phyloP scores from a whole-genome alignment of 2,797 vertebrate species.

The Oceanodroma leucorhoa region DNA sequence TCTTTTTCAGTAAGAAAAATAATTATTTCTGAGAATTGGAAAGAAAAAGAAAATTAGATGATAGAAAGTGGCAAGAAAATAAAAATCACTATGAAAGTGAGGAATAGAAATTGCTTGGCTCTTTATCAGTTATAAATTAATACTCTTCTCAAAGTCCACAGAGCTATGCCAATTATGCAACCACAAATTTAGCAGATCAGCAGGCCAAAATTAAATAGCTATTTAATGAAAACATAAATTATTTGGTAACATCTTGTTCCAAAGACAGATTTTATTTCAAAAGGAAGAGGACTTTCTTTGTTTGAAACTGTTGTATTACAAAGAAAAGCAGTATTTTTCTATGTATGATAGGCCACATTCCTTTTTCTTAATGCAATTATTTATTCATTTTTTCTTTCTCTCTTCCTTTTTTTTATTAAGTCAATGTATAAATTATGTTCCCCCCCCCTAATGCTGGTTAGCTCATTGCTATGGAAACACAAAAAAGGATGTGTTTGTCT shows the following conservation, averaged over 20 bases:
- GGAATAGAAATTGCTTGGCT: not conserved
- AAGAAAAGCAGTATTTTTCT: not conserved
- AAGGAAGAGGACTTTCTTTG: not conserved
- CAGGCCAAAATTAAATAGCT: not conserved
- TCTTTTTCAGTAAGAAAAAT: not conserved
- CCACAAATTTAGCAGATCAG: not conserved
- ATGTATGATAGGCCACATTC: not conserved
- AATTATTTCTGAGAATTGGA: not conserved
- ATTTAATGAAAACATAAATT: constrained; percentile 9
- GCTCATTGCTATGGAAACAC: not conserved
- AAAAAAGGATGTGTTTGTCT: not conserved
- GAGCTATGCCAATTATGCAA: not conserved
- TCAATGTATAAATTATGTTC: not conserved
- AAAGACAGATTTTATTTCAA: not conserved
- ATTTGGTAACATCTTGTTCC: not conserved
- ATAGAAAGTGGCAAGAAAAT: not conserved
- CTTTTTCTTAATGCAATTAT: not conserved
- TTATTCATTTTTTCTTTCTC: not conserved
- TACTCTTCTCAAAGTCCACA: not conserved
- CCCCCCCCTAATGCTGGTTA: no score
- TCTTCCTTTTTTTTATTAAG: not conserved
- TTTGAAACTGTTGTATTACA: not conserved
- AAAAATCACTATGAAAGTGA: not conserved
- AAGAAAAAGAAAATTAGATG: not conserved
- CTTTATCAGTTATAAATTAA: not conserved